Base-by-base conservation (phyloP, 1,140 invertebrate species). In the Mactra quadrangularis region DNA sequence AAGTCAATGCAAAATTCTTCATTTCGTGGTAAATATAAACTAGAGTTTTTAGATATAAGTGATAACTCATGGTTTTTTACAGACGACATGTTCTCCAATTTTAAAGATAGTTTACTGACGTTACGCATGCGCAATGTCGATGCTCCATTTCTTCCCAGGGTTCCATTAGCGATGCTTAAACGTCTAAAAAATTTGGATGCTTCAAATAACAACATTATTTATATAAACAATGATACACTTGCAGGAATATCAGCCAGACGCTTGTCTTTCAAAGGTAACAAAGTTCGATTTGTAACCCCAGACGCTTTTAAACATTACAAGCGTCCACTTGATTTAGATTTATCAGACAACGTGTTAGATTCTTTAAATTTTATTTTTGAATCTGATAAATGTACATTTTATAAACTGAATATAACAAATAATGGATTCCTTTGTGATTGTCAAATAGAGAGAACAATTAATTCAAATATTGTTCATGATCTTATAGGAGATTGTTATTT, bases 391-490 rank as follows among this genome's bases (percentile, higher is more conserved):
- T 81, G 77, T 35, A 71, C 77, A 0, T 68, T 71, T 22, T 81
- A 59, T 29, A 71, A 66, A 22, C 50, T 81, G 0, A 81, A 81
- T 22, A 71, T 81, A 27, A 29, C 77, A 33, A 33, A 55, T 22
- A 81, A 81, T 81, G 77, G 77, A 27, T 81, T 81, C 35, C 41
- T 81, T 9, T 81, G 77, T 71, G 77, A 81, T 45, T 81, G 77
- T 60, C 47, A 71, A 59, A 81, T 81, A 17, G 77, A 81, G 41
- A 41, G 68, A 52, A 0, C 50, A 41, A 68, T 81, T 9, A 81
- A 71, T 60, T 81, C 77, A 3, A 41, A 57, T 31, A 38, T 45
- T 22, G 53, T 45, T 29, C 35, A 60, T 45, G 22, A 29, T 27
- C 55, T 81, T 25, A 15, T 11, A 3, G 77, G 64, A 25, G 53